A percentile compares a stretch with the other conserved stretches of the same genome.
These are phyloP conservation scores for Xenopus borealis DNA, from an alignment of 2,113 vertebrate genomes.

Conservation along the genomic window DNA sequence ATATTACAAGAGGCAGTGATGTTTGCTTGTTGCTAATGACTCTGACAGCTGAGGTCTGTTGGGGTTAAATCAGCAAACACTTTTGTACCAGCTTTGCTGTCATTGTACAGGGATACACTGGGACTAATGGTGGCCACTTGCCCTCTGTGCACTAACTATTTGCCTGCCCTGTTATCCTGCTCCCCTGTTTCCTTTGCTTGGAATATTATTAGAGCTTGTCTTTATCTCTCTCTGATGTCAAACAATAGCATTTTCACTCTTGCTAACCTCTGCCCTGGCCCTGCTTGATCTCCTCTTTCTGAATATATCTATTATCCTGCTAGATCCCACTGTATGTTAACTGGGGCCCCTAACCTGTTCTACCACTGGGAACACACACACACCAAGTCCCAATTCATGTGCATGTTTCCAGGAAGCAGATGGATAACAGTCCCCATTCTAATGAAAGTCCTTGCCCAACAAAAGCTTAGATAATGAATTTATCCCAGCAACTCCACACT, in stretches of 20 bases:
- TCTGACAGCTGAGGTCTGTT: constrained; percentile 67
- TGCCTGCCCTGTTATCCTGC: constrained; percentile 1
- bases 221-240: constrained; percentile 75
- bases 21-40: constrained; percentile 57
- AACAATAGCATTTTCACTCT: constrained; percentile 67
- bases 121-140: constrained; percentile 33
- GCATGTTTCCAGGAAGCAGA: constrained; percentile 71
- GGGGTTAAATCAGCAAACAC: constrained; percentile 62
- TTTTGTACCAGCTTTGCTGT: constrained; percentile 15
- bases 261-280: constrained; percentile 63
- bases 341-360: constrained; percentile 73
- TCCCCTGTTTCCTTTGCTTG: constrained; percentile 65
- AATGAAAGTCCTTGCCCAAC: constrained; percentile 57
- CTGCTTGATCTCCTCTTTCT: constrained; percentile 69
- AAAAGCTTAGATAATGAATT: constrained; percentile 56
- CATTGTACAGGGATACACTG: constrained; percentile 24
- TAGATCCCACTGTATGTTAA: constrained; percentile 69
- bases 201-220: constrained; percentile 62
- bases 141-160: constrained; percentile 55
- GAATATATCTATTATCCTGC: constrained; percentile 70
- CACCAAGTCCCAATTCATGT: constrained; percentile 58
- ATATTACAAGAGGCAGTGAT: constrained; percentile 67
- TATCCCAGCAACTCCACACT: constrained; percentile 55
- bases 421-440: constrained; percentile 63
- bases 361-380: constrained; percentile 69